A percentile compares a stretch with the other conserved stretches of the same genome.
phyloP scores from a whole-genome alignment of 2,888 invertebrate species.

The Caenorhabditis imperialis region DNA sequence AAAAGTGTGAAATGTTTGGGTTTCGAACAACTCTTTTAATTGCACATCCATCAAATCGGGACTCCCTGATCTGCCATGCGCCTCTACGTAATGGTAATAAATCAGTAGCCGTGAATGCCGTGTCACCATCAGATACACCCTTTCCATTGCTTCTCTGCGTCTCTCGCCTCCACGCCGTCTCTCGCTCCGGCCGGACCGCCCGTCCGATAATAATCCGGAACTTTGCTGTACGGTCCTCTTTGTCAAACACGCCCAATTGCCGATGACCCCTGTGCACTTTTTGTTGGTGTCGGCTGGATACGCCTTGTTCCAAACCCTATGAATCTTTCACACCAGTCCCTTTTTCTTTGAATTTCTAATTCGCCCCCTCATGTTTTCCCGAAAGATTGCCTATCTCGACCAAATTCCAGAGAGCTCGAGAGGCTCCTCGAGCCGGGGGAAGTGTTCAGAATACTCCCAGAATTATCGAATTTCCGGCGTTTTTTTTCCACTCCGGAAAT shows the following conservation, averaged over 20 bases:
- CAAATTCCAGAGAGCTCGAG: no score
- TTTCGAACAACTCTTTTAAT: no score
- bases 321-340: conserved; percentile 41
- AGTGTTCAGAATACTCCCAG: no score
- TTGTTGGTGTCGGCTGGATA: conserved; percentile 17
- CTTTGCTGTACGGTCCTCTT: conserved; percentile 5
- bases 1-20: no score
- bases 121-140: conserved; percentile 40
- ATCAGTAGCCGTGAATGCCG: conserved; percentile 23
- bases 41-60: no score
- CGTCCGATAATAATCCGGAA: conserved; percentile 24
- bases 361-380: no score
- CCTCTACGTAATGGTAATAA: conserved; percentile 17
- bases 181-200: conserved; percentile 1
- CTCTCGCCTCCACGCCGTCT: neutral
- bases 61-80: conserved; percentile 8
- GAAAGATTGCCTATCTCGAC: no score
- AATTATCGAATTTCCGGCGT: no score
- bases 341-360: conserved; percentile 43
- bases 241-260: conserved; percentile 43
- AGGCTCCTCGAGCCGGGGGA: no score
- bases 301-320: conserved; percentile 37
- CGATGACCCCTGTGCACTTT: conserved; percentile 47
- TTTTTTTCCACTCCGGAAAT: no score
- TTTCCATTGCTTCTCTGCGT: neutral